These are phyloP conservation scores for Tromatobia lineatoria DNA, from an alignment of 2,888 invertebrate genomes.

Conservation along the genomic window DNA sequence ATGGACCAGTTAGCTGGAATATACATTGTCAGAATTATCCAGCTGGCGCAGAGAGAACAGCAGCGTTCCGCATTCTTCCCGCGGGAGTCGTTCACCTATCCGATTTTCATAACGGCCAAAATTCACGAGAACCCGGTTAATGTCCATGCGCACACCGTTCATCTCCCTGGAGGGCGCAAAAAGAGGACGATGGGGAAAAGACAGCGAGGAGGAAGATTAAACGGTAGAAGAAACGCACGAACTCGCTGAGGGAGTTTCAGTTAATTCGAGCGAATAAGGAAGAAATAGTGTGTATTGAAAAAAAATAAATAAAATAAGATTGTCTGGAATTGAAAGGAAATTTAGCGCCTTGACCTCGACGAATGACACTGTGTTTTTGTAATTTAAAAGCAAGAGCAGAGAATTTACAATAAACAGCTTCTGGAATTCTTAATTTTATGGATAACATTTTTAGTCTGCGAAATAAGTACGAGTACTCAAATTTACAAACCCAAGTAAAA, in stretches of 20 bases:
- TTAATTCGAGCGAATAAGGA: slow-evolving; percentile 56
- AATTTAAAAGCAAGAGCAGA: too few species aligned
- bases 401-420: too few species aligned
- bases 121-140: slow-evolving; percentile 57
- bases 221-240: slow-evolving; percentile 54
- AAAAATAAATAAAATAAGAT: not conserved
- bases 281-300: slow-evolving; percentile 12
- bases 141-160: slow-evolving; percentile 15
- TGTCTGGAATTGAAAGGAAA: too few species aligned
- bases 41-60: not conserved
- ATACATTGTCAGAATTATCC: not conserved
- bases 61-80: slow-evolving; percentile 39
- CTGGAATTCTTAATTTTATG: too few species aligned
- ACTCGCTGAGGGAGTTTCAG: slow-evolving; percentile 36
- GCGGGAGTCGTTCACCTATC: slow-evolving; percentile 66
- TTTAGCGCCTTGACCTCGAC: too few species aligned
- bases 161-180: not conserved
- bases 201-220: slow-evolving; percentile 50
- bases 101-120: slow-evolving; percentile 72
- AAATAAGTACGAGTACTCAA: too few species aligned
- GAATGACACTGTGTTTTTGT: too few species aligned
- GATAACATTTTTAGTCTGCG: too few species aligned
- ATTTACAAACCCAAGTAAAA: too few species aligned
- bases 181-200: slow-evolving; percentile 43
- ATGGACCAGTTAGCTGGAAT: slow-evolving; percentile 16